Evolutionary conservation across 1,140 invertebrate species (phyloP).

Genomic region (Stegodyphus mimosarum): DNA sequence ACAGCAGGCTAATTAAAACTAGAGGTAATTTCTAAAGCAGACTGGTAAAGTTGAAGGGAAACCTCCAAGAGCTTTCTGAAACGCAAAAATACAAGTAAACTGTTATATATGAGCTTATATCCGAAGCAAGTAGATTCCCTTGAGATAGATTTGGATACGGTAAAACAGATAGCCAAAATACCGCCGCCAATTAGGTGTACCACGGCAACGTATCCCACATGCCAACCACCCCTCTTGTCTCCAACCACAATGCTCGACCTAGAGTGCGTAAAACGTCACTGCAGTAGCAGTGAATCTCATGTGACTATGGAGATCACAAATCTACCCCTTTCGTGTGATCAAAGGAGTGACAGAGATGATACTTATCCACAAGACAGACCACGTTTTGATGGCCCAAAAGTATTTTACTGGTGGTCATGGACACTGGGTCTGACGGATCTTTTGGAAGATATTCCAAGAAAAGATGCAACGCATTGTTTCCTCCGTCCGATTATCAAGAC

Average conservation of each 20-base stretch:
- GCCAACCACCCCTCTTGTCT: slow-evolving; percentile 38
- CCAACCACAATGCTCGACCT: slow-evolving; percentile 47
- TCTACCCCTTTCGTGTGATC: slow-evolving; percentile 45
- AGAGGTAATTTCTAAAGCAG: too few relatives aligned
- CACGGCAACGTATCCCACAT: slow-evolving; percentile 5
- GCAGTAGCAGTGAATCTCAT: slow-evolving; percentile 53
- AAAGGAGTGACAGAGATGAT: slow-evolving; percentile 28
- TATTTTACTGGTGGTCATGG: slow-evolving; percentile 60
- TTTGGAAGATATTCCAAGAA: slow-evolving; percentile 36
- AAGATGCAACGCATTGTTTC: slow-evolving; percentile 37
- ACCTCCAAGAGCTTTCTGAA: neutral
- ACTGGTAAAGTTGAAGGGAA: too few relatives aligned
- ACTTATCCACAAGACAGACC: slow-evolving; percentile 2
- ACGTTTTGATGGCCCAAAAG: slow-evolving; percentile 31
- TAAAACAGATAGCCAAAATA: slow-evolving; percentile 31
- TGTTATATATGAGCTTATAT: slow-evolving; percentile 58
- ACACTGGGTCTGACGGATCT: slow-evolving; percentile 50
- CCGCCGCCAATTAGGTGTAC: slow-evolving; percentile 1
- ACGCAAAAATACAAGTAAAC: neutral
- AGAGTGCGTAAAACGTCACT: slow-evolving; percentile 54
- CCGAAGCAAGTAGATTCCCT: slow-evolving; percentile 41
- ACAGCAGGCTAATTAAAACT: too few relatives aligned
- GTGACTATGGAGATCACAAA: slow-evolving; percentile 57
- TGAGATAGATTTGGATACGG: slow-evolving; percentile 47
- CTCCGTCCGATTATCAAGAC: slow-evolving; percentile 46